Conservation (phyloP, 2,888 invertebrate genomes). For the Ochlodes sylvanus region DNA sequence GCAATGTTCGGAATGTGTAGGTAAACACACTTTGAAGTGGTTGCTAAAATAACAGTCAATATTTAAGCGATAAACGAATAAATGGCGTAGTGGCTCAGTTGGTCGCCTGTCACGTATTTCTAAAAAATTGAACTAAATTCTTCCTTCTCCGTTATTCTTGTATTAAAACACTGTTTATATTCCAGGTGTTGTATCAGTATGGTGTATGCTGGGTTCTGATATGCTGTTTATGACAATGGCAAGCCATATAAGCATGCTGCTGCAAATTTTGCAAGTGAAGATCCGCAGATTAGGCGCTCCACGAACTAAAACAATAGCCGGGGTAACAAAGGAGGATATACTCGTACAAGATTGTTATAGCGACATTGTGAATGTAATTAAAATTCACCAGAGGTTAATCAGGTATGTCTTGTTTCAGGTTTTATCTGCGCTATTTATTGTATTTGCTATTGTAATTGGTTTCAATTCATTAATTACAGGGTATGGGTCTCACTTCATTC, state of each 20-base stretch:
- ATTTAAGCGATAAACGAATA: no score
- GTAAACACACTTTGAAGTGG: neutral
- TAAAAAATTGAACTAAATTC: no score
- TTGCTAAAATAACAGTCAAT: no score
- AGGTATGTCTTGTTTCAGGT: constrained; percentile 50
- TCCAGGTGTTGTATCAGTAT: constrained; percentile 63
- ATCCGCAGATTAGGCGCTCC: constrained; percentile 56
- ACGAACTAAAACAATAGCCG: constrained; percentile 3
- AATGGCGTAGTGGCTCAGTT: no score
- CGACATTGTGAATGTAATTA: constrained; percentile 60
- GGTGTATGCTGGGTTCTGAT: constrained; percentile 68
- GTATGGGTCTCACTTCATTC: no score
- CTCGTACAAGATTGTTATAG: constrained; percentile 56
- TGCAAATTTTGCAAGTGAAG: constrained; percentile 63
- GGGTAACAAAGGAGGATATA: neutral
- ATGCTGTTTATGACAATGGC: constrained; percentile 72
- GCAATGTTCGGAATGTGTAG: neutral
- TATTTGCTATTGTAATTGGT: no score
- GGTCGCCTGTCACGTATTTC: no score
- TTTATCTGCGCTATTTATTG: no score
- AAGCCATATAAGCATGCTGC: constrained; percentile 70
- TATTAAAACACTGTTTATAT: constrained; percentile 15
- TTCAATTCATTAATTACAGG: no score
- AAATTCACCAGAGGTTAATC: constrained; percentile 68
- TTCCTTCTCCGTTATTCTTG: no score